Evolutionary conservation across 64 coral and sea anemone species (phyloP), one percentile per base, ranked within the genome.

Genomic region (Stichodactyla mertensii): DNA sequence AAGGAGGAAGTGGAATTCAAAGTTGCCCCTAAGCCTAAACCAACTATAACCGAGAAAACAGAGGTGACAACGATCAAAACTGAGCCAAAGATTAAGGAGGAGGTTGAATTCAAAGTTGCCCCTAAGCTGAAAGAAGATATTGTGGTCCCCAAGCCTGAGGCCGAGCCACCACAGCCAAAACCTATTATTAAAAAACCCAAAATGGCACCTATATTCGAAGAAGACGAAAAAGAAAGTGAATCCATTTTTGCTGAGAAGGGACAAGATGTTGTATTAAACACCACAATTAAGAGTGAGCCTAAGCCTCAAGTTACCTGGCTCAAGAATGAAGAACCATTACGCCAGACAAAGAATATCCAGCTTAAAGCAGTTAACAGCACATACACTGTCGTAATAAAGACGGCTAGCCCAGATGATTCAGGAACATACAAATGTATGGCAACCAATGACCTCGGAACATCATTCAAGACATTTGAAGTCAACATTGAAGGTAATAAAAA

Each of bases 401-500:
- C 89, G 7, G 86, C 91, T 5, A 86, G 82, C 22, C 55, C 83
- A 71, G 77, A 86, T 20, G 94, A 97, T 80, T 88, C 88, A 91
- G 94, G 94, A 18, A 91, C 54, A 20, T 97, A 97, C 61, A 90
- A 71, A 52, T 97, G 94, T 78, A 69, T 83, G 71, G 94, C 91
- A 28, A 88, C 85, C 45, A 97, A 91, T 85, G 85, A 86, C 59
- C 74, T 77, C 28, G 94, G 94, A 77, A 90, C 86, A 79, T 28
- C 91, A 16, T 87, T 87, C 51, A 97, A 93, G 88, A 84, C 64
- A 11, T 97, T 93, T 88, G 91, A 97, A 55, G 94, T 97, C 26
- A 90, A 90, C 55, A 77, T 97, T 54, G 94, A 93, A 90, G 88
- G 85, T 55, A 85, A 92, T 28, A 85, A 78, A 19, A 90, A 45